Base-by-base conservation (phyloP, 1,140 invertebrate genomes). In the Dryas iulia region DNA sequence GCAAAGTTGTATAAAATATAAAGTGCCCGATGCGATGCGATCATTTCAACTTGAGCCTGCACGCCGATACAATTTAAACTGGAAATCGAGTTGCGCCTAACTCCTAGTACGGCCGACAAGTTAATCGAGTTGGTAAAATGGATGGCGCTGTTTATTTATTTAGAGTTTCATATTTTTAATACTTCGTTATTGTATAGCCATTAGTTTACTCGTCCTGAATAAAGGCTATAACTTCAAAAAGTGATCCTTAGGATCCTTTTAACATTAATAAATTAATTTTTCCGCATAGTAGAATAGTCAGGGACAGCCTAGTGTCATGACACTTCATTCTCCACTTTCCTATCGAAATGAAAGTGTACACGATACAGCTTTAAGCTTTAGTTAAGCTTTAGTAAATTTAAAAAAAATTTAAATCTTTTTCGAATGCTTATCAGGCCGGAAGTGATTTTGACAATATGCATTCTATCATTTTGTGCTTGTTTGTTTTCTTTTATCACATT, bases 41-140 rank as follows among this genome's bases (percentile, higher is more conserved):
- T 53, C 60, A 53, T 62, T 53, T 52, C 60, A 31, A 62, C 26
- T 62, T 53, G 14, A 30, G 39, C 26, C 24, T 53, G 39, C 4
- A 53, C 60, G 33, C 39, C 33, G 60, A 62, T 62, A 53, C 39
- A 62, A 28, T 61, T 18, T 53, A 62, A 28, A 62, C 39, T 14
- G 14, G 24, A 10, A 30, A 52, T 30, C 25, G 47, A 62, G 60
- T 53, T 53, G 12, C 4, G 14, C n/a, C 23, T 25, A 53, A 53
- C 21, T 53, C 10, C 26, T 47, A 21, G 39, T 28, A 53, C 14
- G 30, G 30, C n/a, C 26, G 60, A 62, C 39, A 53, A 62, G 60
- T 53, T 53, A 30, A 62, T 62, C 10, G 33, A 52, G 33, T 47
- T 61, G 33, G 23, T n/a, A 21, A 47, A 39, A 39, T 39, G n/a